Conservation (phyloP, 2,888 invertebrate genomes). For the Stenodema calcarata region DNA sequence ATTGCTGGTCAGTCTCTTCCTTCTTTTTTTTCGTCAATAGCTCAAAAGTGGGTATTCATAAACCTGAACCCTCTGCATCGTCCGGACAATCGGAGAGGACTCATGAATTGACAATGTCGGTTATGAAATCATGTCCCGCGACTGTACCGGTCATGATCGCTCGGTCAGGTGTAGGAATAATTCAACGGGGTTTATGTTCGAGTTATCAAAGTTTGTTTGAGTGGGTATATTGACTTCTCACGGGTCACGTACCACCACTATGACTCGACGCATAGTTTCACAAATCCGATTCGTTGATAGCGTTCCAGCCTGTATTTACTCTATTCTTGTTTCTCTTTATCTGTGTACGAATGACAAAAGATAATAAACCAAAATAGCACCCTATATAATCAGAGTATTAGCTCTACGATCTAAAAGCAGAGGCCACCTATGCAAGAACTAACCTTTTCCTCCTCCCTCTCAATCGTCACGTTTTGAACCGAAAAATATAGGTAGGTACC, state of each 20-base stretch:
- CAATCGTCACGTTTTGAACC: too few species aligned
- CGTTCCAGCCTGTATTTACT: too few species aligned
- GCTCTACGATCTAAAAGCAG: too few species aligned
- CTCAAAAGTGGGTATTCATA: conserved; percentile 13
- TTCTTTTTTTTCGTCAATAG: neutral
- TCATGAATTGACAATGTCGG: conserved; percentile 34
- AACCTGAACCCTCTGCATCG: neutral
- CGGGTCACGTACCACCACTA: neutral
- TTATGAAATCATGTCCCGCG: conserved; percentile 35
- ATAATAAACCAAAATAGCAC: too few species aligned
- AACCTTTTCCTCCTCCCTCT: too few species aligned
- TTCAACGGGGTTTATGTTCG: conserved; percentile 14
- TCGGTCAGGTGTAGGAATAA: conserved; percentile 2
- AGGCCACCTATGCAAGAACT: too few species aligned
- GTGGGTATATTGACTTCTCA: neutral
- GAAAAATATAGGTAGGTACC: too few species aligned
- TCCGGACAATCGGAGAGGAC: neutral
- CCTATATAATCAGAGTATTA: too few species aligned
- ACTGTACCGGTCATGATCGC: conserved; percentile 28
- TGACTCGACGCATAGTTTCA: too few species aligned
- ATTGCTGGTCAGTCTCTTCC: neutral
- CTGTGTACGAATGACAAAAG: too few species aligned
- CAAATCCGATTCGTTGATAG: too few species aligned
- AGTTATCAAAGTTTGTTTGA: conserved; percentile 25
- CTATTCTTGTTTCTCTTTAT: too few species aligned